Conservation (phyloP, 2,797 vertebrate species). For the Melanotaenia parkinsoni region DNA sequence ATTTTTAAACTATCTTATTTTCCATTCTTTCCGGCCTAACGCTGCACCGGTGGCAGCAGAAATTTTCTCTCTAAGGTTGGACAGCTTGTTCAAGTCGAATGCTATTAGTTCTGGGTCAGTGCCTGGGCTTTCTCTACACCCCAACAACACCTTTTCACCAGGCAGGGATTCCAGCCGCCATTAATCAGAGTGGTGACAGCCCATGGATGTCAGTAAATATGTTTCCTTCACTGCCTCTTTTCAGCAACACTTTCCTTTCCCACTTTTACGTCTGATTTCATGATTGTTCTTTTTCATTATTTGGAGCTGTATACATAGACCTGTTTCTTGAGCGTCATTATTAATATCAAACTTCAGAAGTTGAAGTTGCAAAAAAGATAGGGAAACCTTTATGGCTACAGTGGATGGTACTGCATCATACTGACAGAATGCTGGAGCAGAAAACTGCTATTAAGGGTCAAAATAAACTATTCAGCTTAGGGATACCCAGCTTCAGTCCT, state of each 20-base stretch:
- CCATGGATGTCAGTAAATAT: constrained; percentile 85
- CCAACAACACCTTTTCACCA: constrained; percentile 83
- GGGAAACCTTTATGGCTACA: background rate
- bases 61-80: constrained; percentile 71
- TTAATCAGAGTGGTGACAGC: constrained; percentile 87
- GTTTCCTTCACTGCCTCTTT: constrained; percentile 73
- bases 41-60: constrained; percentile 58
- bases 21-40: constrained; percentile 32
- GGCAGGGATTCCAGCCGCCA: constrained; percentile 79
- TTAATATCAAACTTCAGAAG: constrained; percentile 22
- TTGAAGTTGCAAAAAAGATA: background rate
- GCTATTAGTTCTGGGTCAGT: constrained; percentile 86
- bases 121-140: constrained; percentile 79
- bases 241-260: constrained; percentile 46
- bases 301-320: constrained; percentile 30
- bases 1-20: constrained; percentile 61
- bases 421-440: constrained; percentile 27
- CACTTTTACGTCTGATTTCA: constrained; percentile 24
- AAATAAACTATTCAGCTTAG: constrained; percentile 20
- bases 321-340: constrained; percentile 42
- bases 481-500: no score
- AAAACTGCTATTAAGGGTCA: constrained; percentile 51
- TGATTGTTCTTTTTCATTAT: constrained; percentile 39
- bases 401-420: constrained; percentile 6
- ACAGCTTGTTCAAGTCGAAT: constrained; percentile 85